A percentile compares a stretch with the other conserved stretches of the same genome.
Evolutionary conservation across 2,113 vertebrate species (phyloP).

Genomic region (Aramus guarauna): DNA sequence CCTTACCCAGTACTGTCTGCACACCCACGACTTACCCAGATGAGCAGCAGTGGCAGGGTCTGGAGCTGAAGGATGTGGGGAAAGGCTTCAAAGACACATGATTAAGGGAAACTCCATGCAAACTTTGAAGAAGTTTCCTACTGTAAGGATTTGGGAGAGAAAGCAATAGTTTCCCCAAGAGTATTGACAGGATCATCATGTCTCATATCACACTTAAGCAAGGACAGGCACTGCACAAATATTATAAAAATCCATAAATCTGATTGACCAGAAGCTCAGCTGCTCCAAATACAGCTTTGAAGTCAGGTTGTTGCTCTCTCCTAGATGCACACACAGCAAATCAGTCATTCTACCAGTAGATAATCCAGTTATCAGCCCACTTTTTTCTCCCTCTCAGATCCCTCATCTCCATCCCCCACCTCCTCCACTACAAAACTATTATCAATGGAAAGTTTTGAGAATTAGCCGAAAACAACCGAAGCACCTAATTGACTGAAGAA

Average conservation of each 20-base stretch:
- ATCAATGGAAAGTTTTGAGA: conserved; percentile 56
- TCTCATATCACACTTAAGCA: background rate
- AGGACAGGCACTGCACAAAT: background rate
- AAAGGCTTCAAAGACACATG: background rate
- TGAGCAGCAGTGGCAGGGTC: background rate
- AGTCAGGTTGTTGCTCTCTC: background rate
- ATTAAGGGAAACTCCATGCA: background rate
- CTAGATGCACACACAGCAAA: background rate
- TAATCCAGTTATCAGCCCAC: background rate
- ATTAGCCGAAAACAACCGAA: background rate
- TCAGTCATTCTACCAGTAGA: background rate
- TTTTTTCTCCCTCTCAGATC: background rate
- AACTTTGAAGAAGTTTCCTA: background rate
- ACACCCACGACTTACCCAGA: background rate
- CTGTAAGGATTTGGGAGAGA: background rate
- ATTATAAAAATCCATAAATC: background rate
- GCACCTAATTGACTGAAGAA: conserved; percentile 21
- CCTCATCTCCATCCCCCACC: background rate
- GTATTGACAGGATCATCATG: background rate
- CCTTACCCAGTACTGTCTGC: background rate
- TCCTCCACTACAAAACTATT: background rate
- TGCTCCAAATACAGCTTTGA: background rate
- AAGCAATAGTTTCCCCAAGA: background rate
- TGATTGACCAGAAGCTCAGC: background rate
- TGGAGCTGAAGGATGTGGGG: background rate